Conservation (phyloP, 2,797 vertebrate species). For the Apogon hyalosoma region DNA sequence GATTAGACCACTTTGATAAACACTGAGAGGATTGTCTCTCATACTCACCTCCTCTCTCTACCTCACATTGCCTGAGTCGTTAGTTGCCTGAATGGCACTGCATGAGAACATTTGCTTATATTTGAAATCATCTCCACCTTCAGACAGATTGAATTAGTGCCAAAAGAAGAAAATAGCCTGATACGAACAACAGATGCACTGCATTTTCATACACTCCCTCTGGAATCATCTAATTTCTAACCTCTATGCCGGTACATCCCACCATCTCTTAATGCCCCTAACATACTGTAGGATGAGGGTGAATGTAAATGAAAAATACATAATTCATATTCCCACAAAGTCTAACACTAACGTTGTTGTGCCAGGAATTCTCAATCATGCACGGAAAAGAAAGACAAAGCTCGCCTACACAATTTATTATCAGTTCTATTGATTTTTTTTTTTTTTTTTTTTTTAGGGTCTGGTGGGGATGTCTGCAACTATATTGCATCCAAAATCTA, state of each 20-base stretch:
- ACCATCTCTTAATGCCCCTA: constrained; percentile 67
- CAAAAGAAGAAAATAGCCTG: constrained; percentile 58
- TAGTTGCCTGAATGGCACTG: constrained; percentile 49
- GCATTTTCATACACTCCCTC: constrained; percentile 58
- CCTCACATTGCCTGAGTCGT: constrained; percentile 48
- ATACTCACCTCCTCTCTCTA: constrained; percentile 52
- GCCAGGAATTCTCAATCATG: constrained; percentile 50
- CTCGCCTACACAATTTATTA: constrained; percentile 68
- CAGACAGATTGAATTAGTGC: constrained; percentile 61
- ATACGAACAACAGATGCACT: constrained; percentile 67
- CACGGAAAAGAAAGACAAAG: constrained; percentile 66
- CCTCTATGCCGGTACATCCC: constrained; percentile 67
- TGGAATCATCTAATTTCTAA: constrained; percentile 71
- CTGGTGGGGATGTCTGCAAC: constrained; percentile 51
- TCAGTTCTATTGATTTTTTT: constrained; percentile 75
- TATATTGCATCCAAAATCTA: constrained; percentile 64
- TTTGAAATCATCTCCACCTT: constrained; percentile 65
- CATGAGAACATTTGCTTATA: constrained; percentile 61
- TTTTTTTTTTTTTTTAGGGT: constrained; percentile 20
- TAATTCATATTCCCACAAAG: constrained; percentile 76
- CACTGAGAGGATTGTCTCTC: constrained; percentile 69
- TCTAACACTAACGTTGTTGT: constrained; percentile 46
- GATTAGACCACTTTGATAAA: constrained; percentile 80
- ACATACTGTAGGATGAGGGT: constrained; percentile 69
- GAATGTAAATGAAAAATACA: constrained; percentile 80